Base-by-base conservation (phyloP, 2,113 vertebrate genomes). In the Pedetes capensis region DNA sequence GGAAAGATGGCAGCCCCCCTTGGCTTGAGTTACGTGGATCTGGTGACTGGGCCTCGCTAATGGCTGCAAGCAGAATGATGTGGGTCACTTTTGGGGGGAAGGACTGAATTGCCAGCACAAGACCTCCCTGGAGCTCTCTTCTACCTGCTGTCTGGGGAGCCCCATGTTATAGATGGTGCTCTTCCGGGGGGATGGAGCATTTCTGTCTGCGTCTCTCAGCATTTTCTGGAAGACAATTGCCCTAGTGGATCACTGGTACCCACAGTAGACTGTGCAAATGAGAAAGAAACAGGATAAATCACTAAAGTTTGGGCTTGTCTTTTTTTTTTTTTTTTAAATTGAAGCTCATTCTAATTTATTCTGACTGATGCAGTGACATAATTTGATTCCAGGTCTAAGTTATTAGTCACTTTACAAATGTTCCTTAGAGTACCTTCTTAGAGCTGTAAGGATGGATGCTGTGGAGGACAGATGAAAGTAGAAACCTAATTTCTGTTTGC, bases 381-480 rank as follows among this genome's bases (percentile, higher is more conserved):
- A 49, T 93, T 91, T 79, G 39, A 78, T 71, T 88, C 37, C 37
- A 91, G 72, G 94, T 42, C 44, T 81, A 69, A 91, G 18, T 72
- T 88, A 44, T 80, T 74, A 63, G 87, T 85, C 51, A 64, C 5
- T 87, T 87, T 34, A 49, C 37, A 93, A 68, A 74, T 34, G 68
- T 63, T 95, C 59, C 53, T 64, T 55, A 29, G 71, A 87, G 34
- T 63, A 34, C 8, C 71, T 93, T 6, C 51, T 88, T 29, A 80
- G 14, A 87, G 44, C 83, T 39, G n/a, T n/a, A n/a, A n/a, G n/a
- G n/a, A n/a, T n/a, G 59, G 53, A 29, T 32, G 14, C 59, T 66
- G 4, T 75, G 59, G 59, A 75, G 51, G 59, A 53, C 2, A 55
- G 61, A 84, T 75, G 49, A 51, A 84, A 90, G 55, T 27, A 20